Evolutionary conservation across 1,140 invertebrate species (phyloP).

Genomic region (Pentalonia nigronervosa): DNA sequence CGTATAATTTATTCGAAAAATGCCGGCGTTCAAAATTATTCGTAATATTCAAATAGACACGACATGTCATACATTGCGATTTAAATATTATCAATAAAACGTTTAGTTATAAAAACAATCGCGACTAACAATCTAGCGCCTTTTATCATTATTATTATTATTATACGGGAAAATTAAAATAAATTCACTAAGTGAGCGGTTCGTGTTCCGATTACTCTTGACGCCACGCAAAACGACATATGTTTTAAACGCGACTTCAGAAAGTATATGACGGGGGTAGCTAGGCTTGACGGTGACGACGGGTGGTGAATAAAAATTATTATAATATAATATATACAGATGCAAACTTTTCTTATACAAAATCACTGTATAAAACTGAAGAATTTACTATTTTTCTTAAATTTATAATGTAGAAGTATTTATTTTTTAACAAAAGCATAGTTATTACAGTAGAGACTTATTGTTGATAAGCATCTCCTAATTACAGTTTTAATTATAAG

Average conservation of each 20-base stretch:
- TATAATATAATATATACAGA: background rate
- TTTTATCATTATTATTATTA: background rate
- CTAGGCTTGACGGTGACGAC: background rate
- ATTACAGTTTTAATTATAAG: background rate
- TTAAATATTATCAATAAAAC: background rate
- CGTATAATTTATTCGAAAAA: no score
- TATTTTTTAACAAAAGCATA: background rate
- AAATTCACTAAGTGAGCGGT: background rate
- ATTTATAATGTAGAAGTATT: background rate
- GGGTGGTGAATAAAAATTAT: background rate
- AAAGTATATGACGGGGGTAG: background rate
- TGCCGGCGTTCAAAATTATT: no score
- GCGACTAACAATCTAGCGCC: background rate
- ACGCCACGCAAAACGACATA: no score
- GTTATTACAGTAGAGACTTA: background rate
- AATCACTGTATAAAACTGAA: background rate
- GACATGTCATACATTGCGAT: background rate
- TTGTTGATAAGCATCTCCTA: background rate
- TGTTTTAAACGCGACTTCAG: background rate
- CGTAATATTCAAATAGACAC: no score
- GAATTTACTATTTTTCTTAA: background rate
- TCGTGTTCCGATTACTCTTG: background rate
- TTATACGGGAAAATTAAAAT: background rate
- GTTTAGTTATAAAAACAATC: background rate
- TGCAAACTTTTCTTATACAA: background rate